phyloP scores from a whole-genome alignment of 2,797 vertebrate genomes.

The Brachymystax lenok region DNA sequence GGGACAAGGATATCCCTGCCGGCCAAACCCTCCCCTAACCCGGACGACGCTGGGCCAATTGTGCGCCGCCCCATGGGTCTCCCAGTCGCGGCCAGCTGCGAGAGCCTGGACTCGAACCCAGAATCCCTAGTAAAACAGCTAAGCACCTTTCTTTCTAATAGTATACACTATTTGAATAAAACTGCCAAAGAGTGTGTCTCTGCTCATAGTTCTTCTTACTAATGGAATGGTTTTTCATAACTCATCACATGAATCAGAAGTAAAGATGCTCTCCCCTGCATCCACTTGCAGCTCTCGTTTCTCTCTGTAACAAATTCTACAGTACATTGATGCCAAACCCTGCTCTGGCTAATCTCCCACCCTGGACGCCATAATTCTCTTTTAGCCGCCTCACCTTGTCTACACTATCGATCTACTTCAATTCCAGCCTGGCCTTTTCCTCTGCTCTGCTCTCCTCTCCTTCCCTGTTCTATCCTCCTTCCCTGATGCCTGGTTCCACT shows the following conservation, averaged over 20 bases:
- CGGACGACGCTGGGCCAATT: too few species aligned
- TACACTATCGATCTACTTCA: slow-evolving; percentile 33
- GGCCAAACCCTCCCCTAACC: too few species aligned
- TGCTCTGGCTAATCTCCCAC: slow-evolving; percentile 34
- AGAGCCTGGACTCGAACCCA: too few species aligned
- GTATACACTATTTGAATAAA: not conserved
- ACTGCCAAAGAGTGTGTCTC: not conserved
- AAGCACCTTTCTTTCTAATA: not conserved
- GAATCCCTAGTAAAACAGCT: not conserved
- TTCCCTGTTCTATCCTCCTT: not conserved
- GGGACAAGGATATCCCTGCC: too few species aligned
- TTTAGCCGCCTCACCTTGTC: slow-evolving; percentile 29
- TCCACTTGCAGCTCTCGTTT: not conserved
- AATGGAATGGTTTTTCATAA: not conserved
- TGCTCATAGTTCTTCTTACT: not conserved
- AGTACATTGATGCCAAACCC: slow-evolving; percentile 30
- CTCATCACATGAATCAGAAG: not conserved
- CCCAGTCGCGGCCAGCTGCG: too few species aligned
- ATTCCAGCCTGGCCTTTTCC: slow-evolving; percentile 30
- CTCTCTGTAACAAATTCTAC: slow-evolving; percentile 20
- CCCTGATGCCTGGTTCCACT: not conserved
- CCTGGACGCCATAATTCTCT: slow-evolving; percentile 37
- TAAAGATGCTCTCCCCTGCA: not conserved
- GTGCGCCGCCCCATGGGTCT: too few species aligned
- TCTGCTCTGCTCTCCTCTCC: not conserved